A percentile compares a stretch with the other conserved stretches of the same genome.
phyloP scores from a whole-genome alignment of 1,140 invertebrate species.

The Dendroctonus valens region DNA sequence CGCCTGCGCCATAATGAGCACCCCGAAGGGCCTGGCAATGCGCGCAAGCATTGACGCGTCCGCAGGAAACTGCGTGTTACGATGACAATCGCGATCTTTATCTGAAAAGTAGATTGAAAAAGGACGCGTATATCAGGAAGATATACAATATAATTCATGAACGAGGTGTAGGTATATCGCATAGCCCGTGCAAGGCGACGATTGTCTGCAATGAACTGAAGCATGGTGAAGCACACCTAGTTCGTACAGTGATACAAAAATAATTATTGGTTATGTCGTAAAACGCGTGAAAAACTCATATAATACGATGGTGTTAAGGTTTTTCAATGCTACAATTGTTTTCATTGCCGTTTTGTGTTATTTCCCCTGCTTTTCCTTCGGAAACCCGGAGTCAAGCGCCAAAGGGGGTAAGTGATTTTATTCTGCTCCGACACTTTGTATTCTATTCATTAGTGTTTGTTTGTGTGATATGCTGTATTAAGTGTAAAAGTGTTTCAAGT shows the following conservation, averaged over 20 bases:
- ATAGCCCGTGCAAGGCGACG: slow-evolving; percentile 23
- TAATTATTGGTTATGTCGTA: slow-evolving; percentile 44
- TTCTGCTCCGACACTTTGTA: no score
- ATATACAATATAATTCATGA: slow-evolving; percentile 1
- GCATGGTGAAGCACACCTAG: slow-evolving; percentile 22
- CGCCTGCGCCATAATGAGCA: slow-evolving; percentile 5
- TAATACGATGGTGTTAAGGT: slow-evolving; percentile 37
- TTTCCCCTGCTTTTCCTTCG: slow-evolving; percentile 35
- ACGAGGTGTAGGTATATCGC: slow-evolving; percentile 33
- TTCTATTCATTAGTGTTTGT: no score
- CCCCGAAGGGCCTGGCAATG: slow-evolving; percentile 13
- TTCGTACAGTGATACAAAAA: slow-evolving; percentile 27
- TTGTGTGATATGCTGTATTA: no score
- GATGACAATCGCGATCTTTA: background rate
- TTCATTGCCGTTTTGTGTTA: slow-evolving; percentile 39
- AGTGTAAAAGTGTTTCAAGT: no score
- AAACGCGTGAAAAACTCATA: slow-evolving; percentile 38
- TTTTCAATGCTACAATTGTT: slow-evolving; percentile 32
- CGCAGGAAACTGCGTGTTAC: background rate
- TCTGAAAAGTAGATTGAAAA: background rate
- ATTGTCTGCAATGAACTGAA: slow-evolving; percentile 30
- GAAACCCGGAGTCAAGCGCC: slow-evolving; percentile 33
- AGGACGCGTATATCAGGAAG: slow-evolving; percentile 1
- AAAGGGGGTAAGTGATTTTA: slow-evolving; percentile 34
- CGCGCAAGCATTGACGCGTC: slow-evolving; percentile 8